Conservation (phyloP, 2,797 vertebrate genomes). For the Coracias cyanogaster region DNA sequence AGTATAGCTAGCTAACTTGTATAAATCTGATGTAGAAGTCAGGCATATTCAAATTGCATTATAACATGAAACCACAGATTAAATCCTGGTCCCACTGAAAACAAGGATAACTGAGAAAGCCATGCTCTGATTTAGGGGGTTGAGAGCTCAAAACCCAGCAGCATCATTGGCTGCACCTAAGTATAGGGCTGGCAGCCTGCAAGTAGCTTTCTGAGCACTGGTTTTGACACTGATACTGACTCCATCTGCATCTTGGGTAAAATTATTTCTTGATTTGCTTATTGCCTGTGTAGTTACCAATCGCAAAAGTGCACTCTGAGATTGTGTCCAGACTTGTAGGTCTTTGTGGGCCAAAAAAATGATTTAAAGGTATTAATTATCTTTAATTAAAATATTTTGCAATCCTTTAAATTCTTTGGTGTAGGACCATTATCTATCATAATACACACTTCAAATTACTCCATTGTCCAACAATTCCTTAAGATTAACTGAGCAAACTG, state of each 20-base stretch:
- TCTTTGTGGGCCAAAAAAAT: not conserved
- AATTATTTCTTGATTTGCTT: not conserved
- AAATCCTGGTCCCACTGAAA: not conserved
- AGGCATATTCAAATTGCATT: not conserved
- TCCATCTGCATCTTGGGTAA: not conserved
- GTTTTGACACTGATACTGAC: not conserved
- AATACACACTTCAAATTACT: not conserved
- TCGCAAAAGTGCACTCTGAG: not conserved
- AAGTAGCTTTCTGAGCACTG: not conserved
- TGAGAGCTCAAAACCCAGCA: not conserved
- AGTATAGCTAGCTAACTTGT: not conserved
- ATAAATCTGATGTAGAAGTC: not conserved
- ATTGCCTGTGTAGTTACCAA: not conserved
- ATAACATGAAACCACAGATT: not conserved
- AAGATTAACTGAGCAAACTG: not conserved
- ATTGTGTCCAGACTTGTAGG: not conserved
- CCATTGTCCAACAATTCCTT: not conserved
- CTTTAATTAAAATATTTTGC: not conserved
- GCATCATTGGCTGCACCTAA: not conserved
- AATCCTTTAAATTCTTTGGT: not conserved
- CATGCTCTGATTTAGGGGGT: not conserved
- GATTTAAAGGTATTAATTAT: not conserved
- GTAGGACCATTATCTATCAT: not conserved
- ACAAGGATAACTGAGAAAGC: not conserved
- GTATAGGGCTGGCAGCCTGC: not conserved